Base-by-base conservation (phyloP, 2,113 vertebrate genomes). In the Diphyllodes magnificus region DNA sequence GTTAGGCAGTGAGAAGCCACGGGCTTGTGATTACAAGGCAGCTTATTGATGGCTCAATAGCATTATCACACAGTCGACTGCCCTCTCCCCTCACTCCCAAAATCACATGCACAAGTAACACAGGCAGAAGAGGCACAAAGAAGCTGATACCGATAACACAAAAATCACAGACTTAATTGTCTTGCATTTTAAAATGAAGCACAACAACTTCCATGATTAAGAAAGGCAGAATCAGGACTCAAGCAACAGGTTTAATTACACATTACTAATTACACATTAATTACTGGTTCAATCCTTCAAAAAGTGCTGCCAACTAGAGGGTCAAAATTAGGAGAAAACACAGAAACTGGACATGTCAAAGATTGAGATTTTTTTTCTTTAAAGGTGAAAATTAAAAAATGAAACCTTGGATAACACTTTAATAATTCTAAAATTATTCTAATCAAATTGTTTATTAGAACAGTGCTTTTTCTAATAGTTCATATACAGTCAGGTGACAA, bases 401-500 rank as follows among this genome's bases (percentile, higher is more conserved):
- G 30, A 28, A 91, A 89, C 45, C 66, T 30, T 35, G 11, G 19
- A 63, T 51, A 39, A 18, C 9, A 83, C 69, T 86, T 95, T 39
- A 91, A 16, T n/a, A 82, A 13, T 68, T 45, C 68, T 82, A 73
- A 72, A 93, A 91, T 82, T 2, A 88, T 37, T n/a, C 15, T 80
- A 53, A 54, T 54, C 15, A 51, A 63, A 23, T 42, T 28, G 47
- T 42, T 57, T 35, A 45, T 33, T 69, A 45, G 10, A 27, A 35
- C 3, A 44, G 7, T 35, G 8, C 11, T 40, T 54, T 45, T 93
- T 61, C 11, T 82, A 28, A 53, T 3, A 39, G 9, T 22, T 13
- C 66, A 73, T 31, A 88, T 78, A 92, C 30, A 96, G 73, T 80
- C 17, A 39, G 92, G 92, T 95, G 68, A 39, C 27, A 88, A 96